Evolutionary conservation across 92 coral and sea anemone genomes (phyloP), one percentile per base, ranked within the genome.

Genomic region (Porites divaricata): DNA sequence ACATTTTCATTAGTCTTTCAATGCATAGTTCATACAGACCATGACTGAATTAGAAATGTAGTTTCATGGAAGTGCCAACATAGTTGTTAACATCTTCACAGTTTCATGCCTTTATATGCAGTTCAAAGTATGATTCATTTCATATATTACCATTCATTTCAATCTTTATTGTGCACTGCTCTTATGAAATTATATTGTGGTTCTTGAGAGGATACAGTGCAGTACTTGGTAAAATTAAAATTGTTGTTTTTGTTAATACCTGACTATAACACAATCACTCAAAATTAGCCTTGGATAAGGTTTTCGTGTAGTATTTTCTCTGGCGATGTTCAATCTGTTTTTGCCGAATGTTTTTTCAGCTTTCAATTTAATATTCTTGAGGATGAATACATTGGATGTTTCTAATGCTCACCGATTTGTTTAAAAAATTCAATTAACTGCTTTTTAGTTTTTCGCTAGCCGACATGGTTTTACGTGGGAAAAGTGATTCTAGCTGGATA

Each of bases 271-370:
- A 71, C 48, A 53, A 57, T 23, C 17, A 7, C 57, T 10, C 14
- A 9, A 19, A 66, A 15, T 12, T 66, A 22, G 72, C 14, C 51
- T 11, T 19, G 8, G 10, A 68, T 10, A 68, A 22, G 16, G n/a
- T 13, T 22, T 68, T 68, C 49, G 41, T 68, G 41, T 68, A 23
- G 28, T 17, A 1, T 25, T 14, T 56, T 52, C 74, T 12, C 85
- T 80, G 45, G 45, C 45, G 3, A 13, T 72, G 76, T 52, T 73
- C n/a, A 52, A 20, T 80, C 41, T 20, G 12, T 61, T 10, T 17
- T 22, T 63, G 23, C 63, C 56, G 74, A 8, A 48, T 68, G 76
- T 80, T 80, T 80, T 70, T 16, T 56, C 85, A 80, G 85, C 85
- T 80, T 80, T 69, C 23, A 69, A 80, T 80, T 68, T 80, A 15